These are phyloP conservation scores for Bettongia penicillata DNA, from an alignment of 2,113 vertebrate species.

Conservation along the genomic window DNA sequence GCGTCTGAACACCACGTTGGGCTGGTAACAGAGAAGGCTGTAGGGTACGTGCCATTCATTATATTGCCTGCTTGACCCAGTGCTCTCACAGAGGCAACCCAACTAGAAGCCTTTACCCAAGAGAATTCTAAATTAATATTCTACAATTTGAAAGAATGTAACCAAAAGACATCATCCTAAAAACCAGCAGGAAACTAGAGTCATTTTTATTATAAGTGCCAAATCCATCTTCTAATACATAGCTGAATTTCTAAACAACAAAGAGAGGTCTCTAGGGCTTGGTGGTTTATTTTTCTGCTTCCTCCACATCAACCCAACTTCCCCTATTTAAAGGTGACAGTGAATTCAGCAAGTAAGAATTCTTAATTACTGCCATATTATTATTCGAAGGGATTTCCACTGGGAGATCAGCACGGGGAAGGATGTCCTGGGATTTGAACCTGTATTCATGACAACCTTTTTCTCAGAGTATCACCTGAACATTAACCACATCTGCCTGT, in stretches of 20 bases:
- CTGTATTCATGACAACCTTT: background rate
- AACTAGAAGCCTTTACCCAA: constrained; percentile 24
- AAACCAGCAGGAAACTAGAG: constrained; percentile 71
- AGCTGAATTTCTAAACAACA: constrained; percentile 62
- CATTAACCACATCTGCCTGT: background rate
- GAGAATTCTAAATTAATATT: constrained; percentile 66
- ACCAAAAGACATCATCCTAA: constrained; percentile 68
- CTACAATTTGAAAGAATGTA: constrained; percentile 75
- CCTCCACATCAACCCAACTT: constrained; percentile 12
- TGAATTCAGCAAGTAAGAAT: constrained; percentile 71
- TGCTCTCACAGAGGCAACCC: constrained; percentile 52
- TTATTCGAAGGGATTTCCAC: background rate
- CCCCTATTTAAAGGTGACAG: constrained; percentile 64
- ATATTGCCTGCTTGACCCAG: constrained; percentile 57
- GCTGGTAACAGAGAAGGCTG: background rate
- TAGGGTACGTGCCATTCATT: background rate
- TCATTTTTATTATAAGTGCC: constrained; percentile 54
- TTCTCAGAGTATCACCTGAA: background rate
- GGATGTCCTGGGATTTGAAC: constrained; percentile 9
- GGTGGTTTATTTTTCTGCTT: constrained; percentile 69
- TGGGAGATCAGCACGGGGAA: background rate
- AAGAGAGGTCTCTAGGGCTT: constrained; percentile 33
- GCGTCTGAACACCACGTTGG: background rate
- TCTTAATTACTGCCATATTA: constrained; percentile 71
- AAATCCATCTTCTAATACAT: constrained; percentile 69